Percentiles rank a stretch among this genome's conserved stretches.
Evolutionary conservation across 1,140 invertebrate genomes (phyloP).

Genomic region (Drosophila busckii): DNA sequence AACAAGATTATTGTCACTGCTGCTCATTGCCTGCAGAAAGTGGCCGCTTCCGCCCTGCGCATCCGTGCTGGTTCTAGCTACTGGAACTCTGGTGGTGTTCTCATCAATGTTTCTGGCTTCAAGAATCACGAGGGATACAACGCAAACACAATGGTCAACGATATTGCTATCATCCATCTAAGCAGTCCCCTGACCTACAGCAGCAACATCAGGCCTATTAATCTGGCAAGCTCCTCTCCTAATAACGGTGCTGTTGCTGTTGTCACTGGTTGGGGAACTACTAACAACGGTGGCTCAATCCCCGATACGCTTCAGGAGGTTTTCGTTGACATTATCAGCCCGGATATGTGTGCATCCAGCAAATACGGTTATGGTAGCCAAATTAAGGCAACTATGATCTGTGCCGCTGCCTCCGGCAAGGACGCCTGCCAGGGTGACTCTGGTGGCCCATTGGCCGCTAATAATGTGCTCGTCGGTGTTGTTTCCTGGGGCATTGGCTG

Average conservation of each 20-base stretch:
- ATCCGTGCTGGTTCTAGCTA: background rate
- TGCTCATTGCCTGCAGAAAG: conserved; percentile 1
- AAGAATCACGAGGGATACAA: background rate
- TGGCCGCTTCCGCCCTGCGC: background rate
- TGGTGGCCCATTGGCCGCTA: conserved; percentile 1
- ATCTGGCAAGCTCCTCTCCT: background rate
- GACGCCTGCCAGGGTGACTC: conserved; percentile 16
- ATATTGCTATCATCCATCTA: conserved; percentile 19
- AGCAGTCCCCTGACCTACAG: background rate
- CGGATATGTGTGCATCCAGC: too few species aligned
- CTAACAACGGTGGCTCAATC: background rate
- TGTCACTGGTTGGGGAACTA: conserved; percentile 29
- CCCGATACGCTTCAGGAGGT: too few species aligned
- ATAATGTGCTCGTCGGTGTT: conserved; percentile 19
- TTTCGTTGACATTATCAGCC: too few species aligned
- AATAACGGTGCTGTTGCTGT: background rate
- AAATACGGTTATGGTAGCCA: too few species aligned
- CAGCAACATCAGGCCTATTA: background rate
- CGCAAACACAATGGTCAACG: background rate
- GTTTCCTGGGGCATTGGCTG: conserved; percentile 15
- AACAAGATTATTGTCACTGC: conserved; percentile 12
- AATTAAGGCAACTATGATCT: too few species aligned
- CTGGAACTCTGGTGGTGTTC: background rate
- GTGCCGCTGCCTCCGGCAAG: background rate
- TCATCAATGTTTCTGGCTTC: background rate